These are phyloP conservation scores for Chrosomus eos DNA, from an alignment of 2,797 vertebrate genomes.

Conservation along the genomic window DNA sequence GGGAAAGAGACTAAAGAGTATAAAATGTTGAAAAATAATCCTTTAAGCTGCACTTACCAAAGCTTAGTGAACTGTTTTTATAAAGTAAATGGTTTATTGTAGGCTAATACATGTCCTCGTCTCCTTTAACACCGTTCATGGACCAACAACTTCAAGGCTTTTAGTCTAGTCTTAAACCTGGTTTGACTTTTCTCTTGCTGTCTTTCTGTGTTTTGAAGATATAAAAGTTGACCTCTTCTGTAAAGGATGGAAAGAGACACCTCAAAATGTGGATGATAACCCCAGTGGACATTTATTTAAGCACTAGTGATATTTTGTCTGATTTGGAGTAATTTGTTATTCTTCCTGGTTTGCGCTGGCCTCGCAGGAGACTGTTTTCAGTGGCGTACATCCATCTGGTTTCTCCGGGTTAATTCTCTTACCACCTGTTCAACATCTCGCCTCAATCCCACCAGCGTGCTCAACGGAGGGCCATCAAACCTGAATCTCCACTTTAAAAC, in stretches of 20 bases:
- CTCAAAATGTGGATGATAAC: slow-evolving; percentile 24
- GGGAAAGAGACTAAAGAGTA: too few species aligned
- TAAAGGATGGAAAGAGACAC: slow-evolving; percentile 1
- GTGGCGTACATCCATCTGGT: slow-evolving; percentile 65
- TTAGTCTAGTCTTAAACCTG: slow-evolving; percentile 5
- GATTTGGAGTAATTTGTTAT: slow-evolving; percentile 59
- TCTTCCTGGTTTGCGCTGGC: slow-evolving; percentile 63
- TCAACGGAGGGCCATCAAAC: slow-evolving; percentile 51
- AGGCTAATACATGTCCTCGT: background rate
- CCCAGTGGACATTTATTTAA: slow-evolving; percentile 57
- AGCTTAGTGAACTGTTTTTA: background rate
- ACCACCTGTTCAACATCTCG: slow-evolving; percentile 63
- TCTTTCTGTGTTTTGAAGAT: background rate
- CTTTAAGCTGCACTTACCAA: too few species aligned
- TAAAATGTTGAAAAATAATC: too few species aligned
- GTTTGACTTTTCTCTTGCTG: slow-evolving; percentile 29
- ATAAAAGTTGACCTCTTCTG: slow-evolving; percentile 6
- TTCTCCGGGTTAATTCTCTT: slow-evolving; percentile 66
- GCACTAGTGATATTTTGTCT: slow-evolving; percentile 52
- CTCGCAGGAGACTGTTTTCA: slow-evolving; percentile 55
- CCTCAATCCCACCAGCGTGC: slow-evolving; percentile 18
- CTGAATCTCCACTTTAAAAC: slow-evolving; percentile 48
- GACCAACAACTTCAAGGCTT: slow-evolving; percentile 5
- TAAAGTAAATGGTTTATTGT: background rate
- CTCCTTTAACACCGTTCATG: background rate